Conservation (phyloP, 2,888 invertebrate genomes). For the Protonemura montana region DNA sequence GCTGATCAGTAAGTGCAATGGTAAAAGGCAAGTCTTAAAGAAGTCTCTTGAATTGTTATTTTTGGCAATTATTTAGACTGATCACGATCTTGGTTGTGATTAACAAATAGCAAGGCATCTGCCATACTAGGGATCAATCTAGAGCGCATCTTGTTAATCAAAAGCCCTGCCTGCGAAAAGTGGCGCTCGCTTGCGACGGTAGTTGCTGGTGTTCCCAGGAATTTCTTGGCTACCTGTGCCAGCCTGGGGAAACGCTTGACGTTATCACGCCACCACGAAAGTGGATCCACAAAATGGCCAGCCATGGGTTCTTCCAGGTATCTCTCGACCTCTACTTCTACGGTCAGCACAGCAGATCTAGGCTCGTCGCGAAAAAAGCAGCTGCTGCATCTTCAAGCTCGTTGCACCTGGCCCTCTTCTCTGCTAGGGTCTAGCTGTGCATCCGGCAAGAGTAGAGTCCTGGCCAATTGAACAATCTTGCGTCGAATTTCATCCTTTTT, state of each 20-base stretch:
- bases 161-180: slow-evolving; percentile 23
- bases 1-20: too few relatives aligned
- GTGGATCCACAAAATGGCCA: background rate
- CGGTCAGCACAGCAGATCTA: background rate
- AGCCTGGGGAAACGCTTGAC: background rate
- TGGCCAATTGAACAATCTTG: background rate
- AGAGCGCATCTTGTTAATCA: background rate
- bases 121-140: background rate
- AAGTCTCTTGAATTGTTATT: too few relatives aligned
- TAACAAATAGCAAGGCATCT: background rate
- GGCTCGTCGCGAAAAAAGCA: background rate
- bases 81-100: background rate
- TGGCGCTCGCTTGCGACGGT: slow-evolving; percentile 22
- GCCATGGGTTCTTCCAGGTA: background rate
- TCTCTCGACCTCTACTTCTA: background rate
- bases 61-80: too few relatives aligned
- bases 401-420: background rate
- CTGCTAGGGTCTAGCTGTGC: background rate
- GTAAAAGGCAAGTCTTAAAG: too few relatives aligned
- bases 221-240: background rate
- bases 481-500: background rate
- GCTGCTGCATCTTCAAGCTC: background rate
- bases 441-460: background rate
- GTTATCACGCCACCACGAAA: background rate
- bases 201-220: background rate